Evolutionary conservation across 2,113 vertebrate genomes (phyloP), one percentile per base, ranked within the genome.

Genomic region (Caranx melampygus): DNA sequence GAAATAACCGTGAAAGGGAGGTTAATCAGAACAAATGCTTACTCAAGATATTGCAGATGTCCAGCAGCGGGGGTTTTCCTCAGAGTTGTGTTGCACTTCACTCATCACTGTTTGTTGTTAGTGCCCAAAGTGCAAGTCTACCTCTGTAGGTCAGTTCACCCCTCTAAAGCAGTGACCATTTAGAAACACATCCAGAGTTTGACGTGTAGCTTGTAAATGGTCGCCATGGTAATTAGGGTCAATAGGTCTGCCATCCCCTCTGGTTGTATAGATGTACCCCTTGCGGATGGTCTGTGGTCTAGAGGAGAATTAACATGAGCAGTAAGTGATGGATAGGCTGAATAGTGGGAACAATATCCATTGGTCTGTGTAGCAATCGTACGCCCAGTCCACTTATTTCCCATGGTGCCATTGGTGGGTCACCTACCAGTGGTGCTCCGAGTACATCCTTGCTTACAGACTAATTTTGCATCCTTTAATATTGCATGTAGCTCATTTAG

Each of bases 401-500:
- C 93, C 92, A 88, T 85, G 92, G 84, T 92, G 86, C 90, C 86
- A 71, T 87, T 71, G 85, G 87, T 78, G 77, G 92, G 91, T 90
- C 90, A 83, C 75, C 81, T 71, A 63, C 72, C 85, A 74, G 49
- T 52, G 67, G 75, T 40, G 82, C 80, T 90, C 72, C 60, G 31
- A 87, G 85, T 69, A 13, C 60, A 77, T 86, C 83, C 68, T 87
- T 52, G 20, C 83, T 85, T 61, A 12, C 83, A 84, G 79, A 87
- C 89, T 90, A 76, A 90, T 92, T 93, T 91, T 88, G 88, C 84
- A 87, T 92, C 84, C 90, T 96, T 98, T 96, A 97, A 98, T 98
- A 97, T 97, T 98, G 96, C 96, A 97, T 97, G 96, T 94, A 90
- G 93, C 94, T 96, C 95, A 97, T 97, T 97, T 90, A 89, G 63